Base-by-base conservation (phyloP, 2,113 vertebrate species). In the Brevimyrus niger region DNA sequence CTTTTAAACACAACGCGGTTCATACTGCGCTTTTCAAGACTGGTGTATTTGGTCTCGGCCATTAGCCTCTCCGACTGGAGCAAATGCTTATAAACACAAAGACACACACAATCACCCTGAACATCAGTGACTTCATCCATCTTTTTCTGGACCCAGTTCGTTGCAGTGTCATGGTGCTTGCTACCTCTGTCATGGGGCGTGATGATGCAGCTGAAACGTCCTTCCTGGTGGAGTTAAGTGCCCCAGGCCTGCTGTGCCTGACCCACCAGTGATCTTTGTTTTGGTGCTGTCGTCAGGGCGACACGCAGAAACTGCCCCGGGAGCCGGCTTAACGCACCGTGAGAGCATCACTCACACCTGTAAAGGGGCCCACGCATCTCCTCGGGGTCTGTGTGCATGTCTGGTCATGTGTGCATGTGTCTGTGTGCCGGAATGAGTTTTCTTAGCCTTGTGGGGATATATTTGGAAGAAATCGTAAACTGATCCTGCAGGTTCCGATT, bases 391-490 rank as follows among this genome's bases (percentile, higher is more conserved):
- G 23, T 46, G 35, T 73, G 86, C 48, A 15, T 42, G 48, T 53
- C 27, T 50, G 89, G 5, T 51, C 15, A 9, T 19, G 88, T 88
- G 92, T 88, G 90, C 76, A 89, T 23, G 90, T 87, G 10, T 47
- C 27, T 55, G 80, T 21, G 38, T 84, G 86, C 48, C 76, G 8
- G 11, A 9, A 35, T 53, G 58, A 83, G 87, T 80, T 23, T 51
- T 88, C 27, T 19, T 69, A 88, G n/a, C 73, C 17, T 80, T 42
- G 35, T 80, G 35, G 13, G 11, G 31, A 35, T 31, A 15, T 38
- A 38, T 90, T 89, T 92, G 89, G 89, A 91, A 38, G 31, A 80
- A 42, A 80, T n/a, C 73, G 13, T 80, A 42, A 80, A 80, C 5
- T 0, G 73, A 80, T 89, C 91, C 90, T 90, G 58, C 51, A 80